Base-by-base conservation (phyloP, 2,888 invertebrate species). In the Temnothorax ravouxi region DNA sequence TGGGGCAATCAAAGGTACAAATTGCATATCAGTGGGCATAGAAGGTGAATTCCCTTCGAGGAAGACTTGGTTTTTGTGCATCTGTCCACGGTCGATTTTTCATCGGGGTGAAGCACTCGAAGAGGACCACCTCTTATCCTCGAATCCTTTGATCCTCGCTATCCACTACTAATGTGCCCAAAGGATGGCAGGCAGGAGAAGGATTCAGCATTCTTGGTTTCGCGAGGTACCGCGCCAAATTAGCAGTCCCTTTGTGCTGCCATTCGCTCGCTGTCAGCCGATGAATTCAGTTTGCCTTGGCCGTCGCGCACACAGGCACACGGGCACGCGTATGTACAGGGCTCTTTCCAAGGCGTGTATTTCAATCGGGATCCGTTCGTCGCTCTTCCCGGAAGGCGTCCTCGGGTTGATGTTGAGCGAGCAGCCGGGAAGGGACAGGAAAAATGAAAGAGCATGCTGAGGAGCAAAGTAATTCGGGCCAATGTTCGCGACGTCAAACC, bases 211-310 rank as follows among this genome's bases (percentile, higher is more conserved):
- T 67, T 66, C 79, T 69, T 54, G 41, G 88, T 67, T 81, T 59
- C 50, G 79, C 62, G 86, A 86, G 77, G 87, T 86, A 72, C 80
- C 83, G 71, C 86, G 85, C 72, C 82, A 88, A 91, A 91, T 90
- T 91, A 89, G 90, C 89, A 86, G 88, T 79, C 84, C 90, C 85
- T 90, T 88, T 89, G 91, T 90, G 84, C 90, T 86, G 88, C 87
- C 88, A 89, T 69, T 89, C 88, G 89, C 71, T 84, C 76, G 69
- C 85, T 89, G 90, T 87, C 89, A 88, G 87, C 86, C 88, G 84
- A 75, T 82, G 85, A 88, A 90, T 88, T 90, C 88, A 84, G 85
- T 85, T 90, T 87, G 85, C 79, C 84, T 82, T 83, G 79, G 44
- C 72, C 21, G 66, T 13, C 41, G 41, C 66, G 18, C 59, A 72